Conservation (phyloP, 2,888 invertebrate genomes). For the Oegoconia quadripuncta region DNA sequence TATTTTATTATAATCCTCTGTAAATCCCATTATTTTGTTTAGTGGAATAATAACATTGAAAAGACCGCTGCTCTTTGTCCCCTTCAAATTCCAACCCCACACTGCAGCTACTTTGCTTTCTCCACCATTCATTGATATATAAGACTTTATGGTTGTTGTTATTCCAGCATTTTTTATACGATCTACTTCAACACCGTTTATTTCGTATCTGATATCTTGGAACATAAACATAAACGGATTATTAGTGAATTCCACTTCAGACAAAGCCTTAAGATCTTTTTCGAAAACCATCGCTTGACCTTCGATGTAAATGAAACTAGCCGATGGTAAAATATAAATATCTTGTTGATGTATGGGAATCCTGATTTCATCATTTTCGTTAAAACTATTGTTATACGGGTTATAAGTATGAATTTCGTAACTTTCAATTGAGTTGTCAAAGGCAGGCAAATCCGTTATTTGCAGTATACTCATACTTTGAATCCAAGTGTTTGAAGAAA, state of each 20-base stretch:
- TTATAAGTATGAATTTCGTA: slow-evolving; percentile 20
- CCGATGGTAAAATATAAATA: slow-evolving; percentile 19
- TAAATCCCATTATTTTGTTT: slow-evolving; percentile 18
- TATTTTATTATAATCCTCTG: slow-evolving; percentile 39
- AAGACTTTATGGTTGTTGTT: slow-evolving; percentile 14
- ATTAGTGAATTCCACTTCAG: slow-evolving; percentile 5
- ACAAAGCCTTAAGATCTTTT: slow-evolving; percentile 5
- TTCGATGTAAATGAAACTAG: slow-evolving; percentile 18
- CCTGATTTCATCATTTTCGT: too few species aligned
- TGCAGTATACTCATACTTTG: slow-evolving; percentile 13
- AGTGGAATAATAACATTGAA: slow-evolving; percentile 19
- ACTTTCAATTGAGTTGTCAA: slow-evolving; percentile 17
- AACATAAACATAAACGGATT: slow-evolving; percentile 6
- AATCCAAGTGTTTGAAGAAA: slow-evolving; percentile 16
- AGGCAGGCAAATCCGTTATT: slow-evolving; percentile 10
- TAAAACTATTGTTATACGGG: slow-evolving; percentile 12
- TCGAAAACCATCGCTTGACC: slow-evolving; percentile 3
- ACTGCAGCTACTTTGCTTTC: slow-evolving; percentile 27
- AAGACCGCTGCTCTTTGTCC: slow-evolving; percentile 20
- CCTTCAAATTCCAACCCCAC: slow-evolving; percentile 19
- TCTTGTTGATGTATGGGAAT: slow-evolving; percentile 22
- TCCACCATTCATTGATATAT: slow-evolving; percentile 19
- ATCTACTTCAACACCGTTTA: slow-evolving; percentile 19
- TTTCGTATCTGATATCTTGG: slow-evolving; percentile 10
- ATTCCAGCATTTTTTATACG: slow-evolving; percentile 17